These are phyloP conservation scores for Glareola pratincola DNA, from an alignment of 2,113 vertebrate species.

Conservation along the genomic window DNA sequence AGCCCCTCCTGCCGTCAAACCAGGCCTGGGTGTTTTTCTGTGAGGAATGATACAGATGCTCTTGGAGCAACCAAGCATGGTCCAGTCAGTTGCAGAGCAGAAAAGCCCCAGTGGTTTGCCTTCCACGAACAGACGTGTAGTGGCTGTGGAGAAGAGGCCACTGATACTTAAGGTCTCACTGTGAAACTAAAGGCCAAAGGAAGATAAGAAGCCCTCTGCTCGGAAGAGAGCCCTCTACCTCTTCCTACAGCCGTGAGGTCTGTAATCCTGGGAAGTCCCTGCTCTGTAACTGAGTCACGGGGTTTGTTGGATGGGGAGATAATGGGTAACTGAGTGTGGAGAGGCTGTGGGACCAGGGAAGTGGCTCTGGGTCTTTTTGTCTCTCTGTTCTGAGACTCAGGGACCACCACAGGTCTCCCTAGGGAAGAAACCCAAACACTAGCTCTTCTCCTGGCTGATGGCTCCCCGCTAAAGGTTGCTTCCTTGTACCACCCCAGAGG, in stretches of 20 bases:
- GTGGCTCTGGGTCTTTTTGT: background rate
- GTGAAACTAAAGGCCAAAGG: background rate
- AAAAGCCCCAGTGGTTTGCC: background rate
- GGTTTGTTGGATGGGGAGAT: background rate
- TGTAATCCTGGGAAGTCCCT: background rate
- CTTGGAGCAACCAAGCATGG: background rate
- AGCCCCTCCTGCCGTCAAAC: background rate
- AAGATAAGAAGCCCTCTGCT: background rate
- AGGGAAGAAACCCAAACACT: background rate
- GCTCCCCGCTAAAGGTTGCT: background rate
- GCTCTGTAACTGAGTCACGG: background rate
- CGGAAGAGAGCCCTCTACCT: background rate
- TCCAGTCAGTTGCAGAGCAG: background rate
- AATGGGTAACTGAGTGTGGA: background rate
- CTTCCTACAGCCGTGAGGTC: background rate
- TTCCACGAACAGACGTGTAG: background rate
- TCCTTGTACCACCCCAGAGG: background rate
- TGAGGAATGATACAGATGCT: background rate
- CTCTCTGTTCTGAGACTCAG: background rate
- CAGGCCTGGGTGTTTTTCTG: background rate
- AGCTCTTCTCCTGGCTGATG: background rate
- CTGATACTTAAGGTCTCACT: background rate
- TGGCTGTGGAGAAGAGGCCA: background rate
- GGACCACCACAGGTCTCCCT: background rate
- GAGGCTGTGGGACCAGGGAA: background rate